phyloP scores from a whole-genome alignment of 2,113 vertebrate species.

The Sprattus sprattus region DNA sequence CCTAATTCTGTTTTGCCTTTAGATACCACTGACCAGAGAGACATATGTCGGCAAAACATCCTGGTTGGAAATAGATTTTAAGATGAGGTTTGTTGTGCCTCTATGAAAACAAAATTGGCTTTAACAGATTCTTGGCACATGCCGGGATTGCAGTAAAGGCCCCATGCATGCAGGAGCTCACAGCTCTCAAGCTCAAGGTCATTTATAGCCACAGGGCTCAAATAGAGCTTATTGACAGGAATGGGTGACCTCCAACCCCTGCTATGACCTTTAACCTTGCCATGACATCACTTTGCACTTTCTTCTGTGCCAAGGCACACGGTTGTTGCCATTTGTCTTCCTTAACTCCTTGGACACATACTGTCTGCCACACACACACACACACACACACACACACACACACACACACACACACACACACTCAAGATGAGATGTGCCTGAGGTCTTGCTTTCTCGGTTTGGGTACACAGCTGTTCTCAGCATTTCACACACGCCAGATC shows the following conservation, averaged over 20 bases:
- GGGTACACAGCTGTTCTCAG: conserved; percentile 5
- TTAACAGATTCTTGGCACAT: not conserved
- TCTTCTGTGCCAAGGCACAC: not conserved
- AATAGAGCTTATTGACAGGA: conserved; percentile 9
- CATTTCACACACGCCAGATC: not conserved
- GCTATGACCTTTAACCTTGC: not conserved
- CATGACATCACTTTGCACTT: not conserved
- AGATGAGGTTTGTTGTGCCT: conserved; percentile 24
- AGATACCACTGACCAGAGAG: not conserved
- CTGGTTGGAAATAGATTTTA: not conserved
- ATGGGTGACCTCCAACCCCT: not conserved
- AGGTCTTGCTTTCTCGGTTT: not conserved
- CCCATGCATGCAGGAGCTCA: not conserved
- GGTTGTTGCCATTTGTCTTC: not conserved
- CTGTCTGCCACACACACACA: not conserved
- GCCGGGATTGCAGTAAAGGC: not conserved
- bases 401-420: not conserved
- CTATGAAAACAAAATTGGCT: conserved; percentile 18
- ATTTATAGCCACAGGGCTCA: not conserved
- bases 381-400: conserved; percentile 9
- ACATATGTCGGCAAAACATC: not conserved
- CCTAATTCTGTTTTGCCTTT: not conserved
- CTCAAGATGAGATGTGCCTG: not conserved
- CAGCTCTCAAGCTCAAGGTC: not conserved
- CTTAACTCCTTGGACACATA: conserved; percentile 21